Conservation (phyloP, 1,140 invertebrate species). For the Eulimnadia texana region DNA sequence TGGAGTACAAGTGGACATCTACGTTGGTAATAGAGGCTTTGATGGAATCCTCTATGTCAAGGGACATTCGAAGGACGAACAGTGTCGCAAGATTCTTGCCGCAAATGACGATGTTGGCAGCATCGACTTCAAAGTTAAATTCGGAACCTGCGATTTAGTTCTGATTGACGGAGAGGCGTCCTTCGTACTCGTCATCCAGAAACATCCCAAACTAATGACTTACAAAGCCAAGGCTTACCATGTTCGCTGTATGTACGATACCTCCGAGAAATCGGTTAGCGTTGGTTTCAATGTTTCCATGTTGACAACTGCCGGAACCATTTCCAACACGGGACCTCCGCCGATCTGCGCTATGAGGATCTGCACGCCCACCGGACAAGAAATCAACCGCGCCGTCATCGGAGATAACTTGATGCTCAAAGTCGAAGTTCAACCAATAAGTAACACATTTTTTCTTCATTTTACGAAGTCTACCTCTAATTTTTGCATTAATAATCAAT, state of each 20-base stretch:
- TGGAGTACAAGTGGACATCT: constrained; percentile 74
- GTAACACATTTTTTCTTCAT: constrained; percentile 35
- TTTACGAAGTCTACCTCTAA: not conserved
- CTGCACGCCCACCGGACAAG: constrained; percentile 66
- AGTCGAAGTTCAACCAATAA: constrained; percentile 81
- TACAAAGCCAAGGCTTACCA: constrained; percentile 88
- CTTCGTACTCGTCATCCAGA: constrained; percentile 84
- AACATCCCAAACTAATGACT: constrained; percentile 88
- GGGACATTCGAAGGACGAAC: constrained; percentile 81
- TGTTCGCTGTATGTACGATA: constrained; percentile 86
- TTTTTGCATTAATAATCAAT: no score
- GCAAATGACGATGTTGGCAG: constrained; percentile 46
- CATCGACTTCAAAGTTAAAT: constrained; percentile 78
- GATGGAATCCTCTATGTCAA: constrained; percentile 87
- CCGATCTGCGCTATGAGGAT: constrained; percentile 86
- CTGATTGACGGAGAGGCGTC: constrained; percentile 84
- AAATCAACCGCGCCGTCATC: constrained; percentile 80
- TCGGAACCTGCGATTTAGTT: constrained; percentile 78
- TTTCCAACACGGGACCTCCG: constrained; percentile 85
- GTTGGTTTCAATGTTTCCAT: constrained; percentile 88
- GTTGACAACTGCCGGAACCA: constrained; percentile 85
- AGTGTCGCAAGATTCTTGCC: constrained; percentile 64
- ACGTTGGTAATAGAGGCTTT: constrained; percentile 57
- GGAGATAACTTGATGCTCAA: constrained; percentile 79
- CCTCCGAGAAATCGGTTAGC: constrained; percentile 82